Base-by-base conservation (phyloP, 2,797 vertebrate species). In the Crypturellus tataupa region DNA sequence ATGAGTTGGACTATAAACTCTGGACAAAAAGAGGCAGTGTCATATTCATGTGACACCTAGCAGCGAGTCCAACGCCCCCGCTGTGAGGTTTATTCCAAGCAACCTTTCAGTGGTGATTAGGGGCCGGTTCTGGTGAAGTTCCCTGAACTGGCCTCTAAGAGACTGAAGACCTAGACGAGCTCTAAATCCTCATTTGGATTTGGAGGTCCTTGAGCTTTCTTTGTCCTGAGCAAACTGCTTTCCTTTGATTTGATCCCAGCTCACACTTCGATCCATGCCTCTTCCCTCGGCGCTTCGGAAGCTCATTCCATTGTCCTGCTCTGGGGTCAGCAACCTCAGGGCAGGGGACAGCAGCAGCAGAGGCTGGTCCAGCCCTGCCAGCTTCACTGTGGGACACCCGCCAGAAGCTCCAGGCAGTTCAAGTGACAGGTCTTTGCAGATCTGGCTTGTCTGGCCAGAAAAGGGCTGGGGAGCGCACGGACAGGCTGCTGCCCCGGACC, bases 301-400 rank as follows among this genome's bases (percentile, higher is more conserved):
- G 31, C 35, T 72, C 79, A 85, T 59, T 85, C 89, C 75, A 81
- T 49, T 81, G 58, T 13, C 21, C 31, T 92, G 67, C 70, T 59
- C 59, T 29, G 63, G 67, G 84, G 39, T 63, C 63, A 88, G 67
- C 21, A 75, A 55, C 53, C 70, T 40, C 53, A 35, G 80, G 46
- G 76, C 49, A 53, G 27, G 23, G 6, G 25, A 53, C 40, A 71
- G 40, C 17, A 65, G 49, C 19, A 85, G 56, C 46, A 65, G 79
- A 29, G 92, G 53, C n/a, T 64, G 23, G n/a, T 81, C 49, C 83
- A 86, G 40, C 58, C 83, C 80, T 88, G 89, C 67, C 84, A 79
- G 47, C 9, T 81, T 72, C 62, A 87, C 76, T 84, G 70, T 63
- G 85, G 79, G 81, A 59, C 81, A 46, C 10, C 5, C 4, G 40